Evolutionary conservation across 2,113 vertebrate genomes (phyloP).

Genomic region (Ceyx margarethae): DNA sequence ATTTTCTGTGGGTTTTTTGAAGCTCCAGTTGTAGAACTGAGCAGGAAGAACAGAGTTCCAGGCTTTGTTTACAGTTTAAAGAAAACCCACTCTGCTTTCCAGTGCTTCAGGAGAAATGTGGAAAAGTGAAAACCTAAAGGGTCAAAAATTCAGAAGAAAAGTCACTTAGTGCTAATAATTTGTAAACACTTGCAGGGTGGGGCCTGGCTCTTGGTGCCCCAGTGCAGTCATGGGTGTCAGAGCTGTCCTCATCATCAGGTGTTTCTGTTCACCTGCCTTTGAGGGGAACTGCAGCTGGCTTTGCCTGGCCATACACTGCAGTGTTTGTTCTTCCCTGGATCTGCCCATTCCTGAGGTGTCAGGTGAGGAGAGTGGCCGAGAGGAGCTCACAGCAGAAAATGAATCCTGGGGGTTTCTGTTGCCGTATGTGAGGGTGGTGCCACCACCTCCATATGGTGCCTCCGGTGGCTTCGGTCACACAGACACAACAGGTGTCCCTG

Average conservation of each 20-base stretch:
- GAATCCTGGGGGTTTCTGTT: background rate
- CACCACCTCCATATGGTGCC: background rate
- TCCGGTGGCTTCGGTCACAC: background rate
- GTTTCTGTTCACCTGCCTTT: background rate
- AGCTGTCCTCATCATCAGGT: background rate
- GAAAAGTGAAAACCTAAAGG: background rate
- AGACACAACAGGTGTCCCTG: background rate
- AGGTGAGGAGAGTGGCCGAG: background rate
- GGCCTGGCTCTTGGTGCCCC: background rate
- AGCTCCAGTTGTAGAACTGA: background rate
- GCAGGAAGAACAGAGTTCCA: background rate
- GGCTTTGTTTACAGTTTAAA: background rate
- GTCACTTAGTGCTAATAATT: background rate
- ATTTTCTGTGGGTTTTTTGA: slow-evolving; percentile 1
- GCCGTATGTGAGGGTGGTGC: background rate
- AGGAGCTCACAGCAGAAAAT: background rate
- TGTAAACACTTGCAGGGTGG: background rate
- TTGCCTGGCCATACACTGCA: background rate
- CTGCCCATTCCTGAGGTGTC: background rate
- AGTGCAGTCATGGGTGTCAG: background rate
- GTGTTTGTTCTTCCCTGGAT: background rate
- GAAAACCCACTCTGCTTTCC: background rate
- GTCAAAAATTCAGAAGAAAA: background rate
- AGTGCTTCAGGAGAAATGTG: background rate
- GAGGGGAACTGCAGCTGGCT: background rate